Evolutionary conservation across 1,140 invertebrate species (phyloP), one percentile per base, ranked within the genome.

Genomic region (Scaptomyza hsui): DNA sequence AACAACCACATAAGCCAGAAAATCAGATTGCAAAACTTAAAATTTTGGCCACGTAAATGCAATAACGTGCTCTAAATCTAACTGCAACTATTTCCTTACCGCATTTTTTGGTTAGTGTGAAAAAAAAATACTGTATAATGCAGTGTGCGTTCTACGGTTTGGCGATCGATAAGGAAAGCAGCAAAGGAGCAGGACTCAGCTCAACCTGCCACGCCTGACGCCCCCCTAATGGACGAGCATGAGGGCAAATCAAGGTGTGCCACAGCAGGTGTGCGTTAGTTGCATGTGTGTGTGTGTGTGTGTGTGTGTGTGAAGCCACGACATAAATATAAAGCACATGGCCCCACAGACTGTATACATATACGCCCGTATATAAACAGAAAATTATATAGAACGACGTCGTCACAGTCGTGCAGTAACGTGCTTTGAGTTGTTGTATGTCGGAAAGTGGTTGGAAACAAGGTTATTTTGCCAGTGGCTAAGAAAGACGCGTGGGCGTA

Each of bases 231-330:
- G 32, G 32, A 3, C 12, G 12, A 5, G 2, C n/a, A 51, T 68
- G 71, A 69, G 67, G 62, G 67, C 73, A 83, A 83, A 83, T 78
- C 75, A 83, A 85, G 81, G 81, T 81, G 81, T 75, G 81, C 69
- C 76, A 21, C 61, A 49, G 63, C 57, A 52, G 56, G 68, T 49
- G 39, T 61, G 56, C 39, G 62, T 65, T 53, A 57, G 53, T 73
- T 61, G 13, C n/a, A n/a, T n/a, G n/a, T n/a, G 12, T 56, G 60
- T 51, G 32, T 42, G 37, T 26, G 59, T 62, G 60, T 41, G 55
- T 49, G 26, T 76, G 72, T 65, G 75, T 78, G 62, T 29, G 7
- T 29, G 26, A 29, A 35, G 21, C 37, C 41, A 15, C 49, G 61
- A 64, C 63, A 75, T 65, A 68, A 76, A 75, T 64, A 79, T 75